phyloP scores from a whole-genome alignment of 2,113 vertebrate genomes.

The Xenus cinereus region DNA sequence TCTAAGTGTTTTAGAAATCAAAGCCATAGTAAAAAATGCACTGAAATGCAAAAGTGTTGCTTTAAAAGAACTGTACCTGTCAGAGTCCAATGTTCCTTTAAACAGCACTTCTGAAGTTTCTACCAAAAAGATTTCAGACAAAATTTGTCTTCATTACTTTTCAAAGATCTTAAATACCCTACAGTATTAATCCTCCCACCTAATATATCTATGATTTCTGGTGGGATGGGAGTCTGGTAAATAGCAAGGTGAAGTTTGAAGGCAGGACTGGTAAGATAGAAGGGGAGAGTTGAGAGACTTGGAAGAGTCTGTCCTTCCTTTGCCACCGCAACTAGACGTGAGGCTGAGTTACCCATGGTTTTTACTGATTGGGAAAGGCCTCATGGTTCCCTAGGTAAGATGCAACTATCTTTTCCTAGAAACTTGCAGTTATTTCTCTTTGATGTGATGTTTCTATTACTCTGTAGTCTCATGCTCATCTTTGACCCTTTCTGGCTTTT shows the following conservation, averaged over 20 bases:
- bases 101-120: not conserved
- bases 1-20: not conserved
- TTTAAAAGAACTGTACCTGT: not conserved
- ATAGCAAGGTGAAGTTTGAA: not conserved
- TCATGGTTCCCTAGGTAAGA: not conserved
- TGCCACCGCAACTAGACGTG: not conserved
- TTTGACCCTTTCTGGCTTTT: not conserved
- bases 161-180: not conserved
- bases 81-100: not conserved
- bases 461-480: not conserved
- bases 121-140: not conserved
- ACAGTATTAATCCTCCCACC: not conserved
- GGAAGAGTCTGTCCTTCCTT: not conserved
- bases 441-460: not conserved
- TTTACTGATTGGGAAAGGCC: not conserved
- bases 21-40: not conserved
- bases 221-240: not conserved
- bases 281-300: not conserved
- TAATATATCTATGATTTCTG: not conserved
- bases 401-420: not conserved
- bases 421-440: not conserved
- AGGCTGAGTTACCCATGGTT: not conserved
- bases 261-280: not conserved
- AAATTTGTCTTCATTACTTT: not conserved
- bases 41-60: not conserved